Percentiles rank a stretch among this genome's conserved stretches.
Evolutionary conservation across 2,113 vertebrate genomes (phyloP).

Genomic region (Callipepla californica): DNA sequence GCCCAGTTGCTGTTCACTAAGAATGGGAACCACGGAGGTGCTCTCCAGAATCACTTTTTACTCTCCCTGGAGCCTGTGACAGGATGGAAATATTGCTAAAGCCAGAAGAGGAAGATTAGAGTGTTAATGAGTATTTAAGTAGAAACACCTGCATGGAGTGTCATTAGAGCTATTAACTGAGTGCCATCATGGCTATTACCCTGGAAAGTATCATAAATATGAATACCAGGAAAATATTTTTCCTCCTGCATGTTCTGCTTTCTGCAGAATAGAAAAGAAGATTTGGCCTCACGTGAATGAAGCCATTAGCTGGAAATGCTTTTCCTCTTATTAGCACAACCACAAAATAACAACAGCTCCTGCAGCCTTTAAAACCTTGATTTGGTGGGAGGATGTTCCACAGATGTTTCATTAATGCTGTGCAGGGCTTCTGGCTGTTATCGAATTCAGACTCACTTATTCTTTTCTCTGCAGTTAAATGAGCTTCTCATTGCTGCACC

Average conservation of each 20-base stretch:
- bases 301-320: not conserved
- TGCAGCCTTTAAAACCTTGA: not conserved
- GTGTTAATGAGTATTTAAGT: constrained; percentile 50
- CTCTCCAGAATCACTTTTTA: not conserved
- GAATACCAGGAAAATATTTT: not conserved
- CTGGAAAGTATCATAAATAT: not conserved
- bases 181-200: not conserved
- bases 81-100: not conserved
- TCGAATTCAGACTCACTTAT: not conserved
- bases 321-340: not conserved
- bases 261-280: not conserved
- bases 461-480: not conserved
- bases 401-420: not conserved
- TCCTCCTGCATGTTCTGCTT: not conserved
- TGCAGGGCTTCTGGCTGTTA: not conserved
- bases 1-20: not conserved
- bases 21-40: not conserved
- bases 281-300: not conserved
- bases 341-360: not conserved
- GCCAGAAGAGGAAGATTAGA: not conserved
- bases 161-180: not conserved
- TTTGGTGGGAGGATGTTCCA: not conserved
- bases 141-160: constrained; percentile 47
- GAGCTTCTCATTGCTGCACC: not conserved
- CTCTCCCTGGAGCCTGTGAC: not conserved